phyloP scores from a whole-genome alignment of 2,888 invertebrate genomes.

The Morinoia aosen region DNA sequence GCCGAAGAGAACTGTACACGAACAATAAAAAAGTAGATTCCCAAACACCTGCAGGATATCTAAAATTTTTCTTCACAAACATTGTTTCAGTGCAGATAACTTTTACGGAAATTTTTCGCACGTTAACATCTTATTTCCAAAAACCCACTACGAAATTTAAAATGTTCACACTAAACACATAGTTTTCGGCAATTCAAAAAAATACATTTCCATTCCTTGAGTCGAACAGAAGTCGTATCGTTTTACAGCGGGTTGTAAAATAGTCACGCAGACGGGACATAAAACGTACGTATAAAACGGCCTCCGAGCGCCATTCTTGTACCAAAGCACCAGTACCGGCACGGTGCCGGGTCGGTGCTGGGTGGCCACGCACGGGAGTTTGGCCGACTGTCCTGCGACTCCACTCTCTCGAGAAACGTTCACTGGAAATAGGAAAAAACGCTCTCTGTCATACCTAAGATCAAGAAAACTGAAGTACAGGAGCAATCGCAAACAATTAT shows the following conservation, averaged over 20 bases:
- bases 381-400: constrained; percentile 58
- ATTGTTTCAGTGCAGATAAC: too few relatives aligned
- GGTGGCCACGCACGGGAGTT: constrained; percentile 61
- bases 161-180: too few relatives aligned
- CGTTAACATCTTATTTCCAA: too few relatives aligned
- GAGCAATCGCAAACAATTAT: neutral
- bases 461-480: neutral
- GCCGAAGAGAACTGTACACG: too few relatives aligned
- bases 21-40: too few relatives aligned
- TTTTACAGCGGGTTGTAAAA: neutral
- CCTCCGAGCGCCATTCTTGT: constrained; percentile 62
- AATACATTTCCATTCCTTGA: too few relatives aligned
- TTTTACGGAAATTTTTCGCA: too few relatives aligned
- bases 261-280: neutral
- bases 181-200: too few relatives aligned
- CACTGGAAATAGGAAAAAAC: constrained; percentile 31
- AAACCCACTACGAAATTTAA: too few relatives aligned
- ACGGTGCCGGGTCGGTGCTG: constrained; percentile 56
- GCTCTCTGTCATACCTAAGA: neutral
- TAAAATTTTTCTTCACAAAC: too few relatives aligned
- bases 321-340: constrained; percentile 65
- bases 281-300: constrained; percentile 65
- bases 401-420: constrained; percentile 55
- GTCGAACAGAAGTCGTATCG: neutral
- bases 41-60: too few relatives aligned